Conservation (phyloP, 2,113 vertebrate species). For the Leucopsar rothschildi region DNA sequence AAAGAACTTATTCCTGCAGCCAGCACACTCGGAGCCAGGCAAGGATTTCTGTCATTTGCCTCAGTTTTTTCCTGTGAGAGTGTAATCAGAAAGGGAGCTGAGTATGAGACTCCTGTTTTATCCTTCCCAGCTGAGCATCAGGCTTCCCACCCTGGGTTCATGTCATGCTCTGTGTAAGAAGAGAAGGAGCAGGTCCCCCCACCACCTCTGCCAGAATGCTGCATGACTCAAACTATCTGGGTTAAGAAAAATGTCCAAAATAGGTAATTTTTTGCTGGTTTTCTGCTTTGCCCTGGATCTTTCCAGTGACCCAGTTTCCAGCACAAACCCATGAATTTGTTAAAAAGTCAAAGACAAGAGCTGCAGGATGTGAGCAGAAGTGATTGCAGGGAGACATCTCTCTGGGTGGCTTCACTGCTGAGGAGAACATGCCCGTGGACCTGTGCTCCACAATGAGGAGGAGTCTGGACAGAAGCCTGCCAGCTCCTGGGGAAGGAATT, state of each 20-base stretch:
- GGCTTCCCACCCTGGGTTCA: neutral
- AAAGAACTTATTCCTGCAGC: neutral
- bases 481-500: neutral
- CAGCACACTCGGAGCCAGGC: neutral
- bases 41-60: neutral
- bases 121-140: neutral
- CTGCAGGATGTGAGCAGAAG: neutral
- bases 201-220: neutral
- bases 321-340: neutral
- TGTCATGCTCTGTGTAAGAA: neutral
- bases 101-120: neutral
- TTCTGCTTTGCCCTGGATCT: neutral
- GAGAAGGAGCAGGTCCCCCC: neutral
- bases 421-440: neutral
- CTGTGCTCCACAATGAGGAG: neutral
- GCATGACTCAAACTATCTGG: neutral
- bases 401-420: neutral
- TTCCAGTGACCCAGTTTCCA: neutral
- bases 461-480: neutral
- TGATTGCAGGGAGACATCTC: neutral
- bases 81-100: neutral
- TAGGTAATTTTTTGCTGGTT: neutral
- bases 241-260: neutral
- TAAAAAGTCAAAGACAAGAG: neutral
- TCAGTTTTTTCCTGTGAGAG: neutral